Evolutionary conservation across 2,797 vertebrate genomes (phyloP).

Genomic region (Pantherophis vulpinus): DNA sequence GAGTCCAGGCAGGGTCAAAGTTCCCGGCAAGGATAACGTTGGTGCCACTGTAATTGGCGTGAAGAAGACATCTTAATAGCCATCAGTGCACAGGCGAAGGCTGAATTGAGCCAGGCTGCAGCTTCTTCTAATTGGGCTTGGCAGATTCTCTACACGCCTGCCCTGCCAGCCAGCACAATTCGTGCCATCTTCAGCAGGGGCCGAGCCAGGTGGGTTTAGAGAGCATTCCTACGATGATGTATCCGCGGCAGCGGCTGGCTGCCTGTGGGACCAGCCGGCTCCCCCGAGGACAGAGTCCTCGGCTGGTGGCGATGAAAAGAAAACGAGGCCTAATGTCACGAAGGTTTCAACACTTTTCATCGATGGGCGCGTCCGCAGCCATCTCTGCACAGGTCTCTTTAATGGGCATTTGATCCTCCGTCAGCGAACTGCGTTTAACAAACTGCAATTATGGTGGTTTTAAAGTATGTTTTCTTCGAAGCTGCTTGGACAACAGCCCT

Average conservation of each 20-base stretch:
- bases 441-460: neutral
- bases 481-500: neutral
- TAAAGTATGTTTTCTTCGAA: neutral
- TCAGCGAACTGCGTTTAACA: neutral
- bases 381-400: no score
- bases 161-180: conserved; percentile 25
- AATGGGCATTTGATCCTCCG: neutral
- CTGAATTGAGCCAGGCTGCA: neutral
- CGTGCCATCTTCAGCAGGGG: neutral
- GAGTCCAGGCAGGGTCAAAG: conserved; percentile 32
- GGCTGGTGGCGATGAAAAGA: neutral
- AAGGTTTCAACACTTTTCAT: neutral
- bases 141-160: neutral
- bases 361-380: neutral
- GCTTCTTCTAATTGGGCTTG: conserved; percentile 34
- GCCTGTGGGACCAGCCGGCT: neutral
- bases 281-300: neutral
- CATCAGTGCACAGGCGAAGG: neutral
- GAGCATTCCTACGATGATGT: neutral
- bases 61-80: conserved; percentile 51
- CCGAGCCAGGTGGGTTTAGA: neutral
- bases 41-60: conserved; percentile 58
- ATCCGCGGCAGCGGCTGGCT: neutral
- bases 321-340: neutral
- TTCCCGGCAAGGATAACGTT: neutral